Conservation (phyloP, 2,113 vertebrate species). For the Bubalus kerabau region DNA sequence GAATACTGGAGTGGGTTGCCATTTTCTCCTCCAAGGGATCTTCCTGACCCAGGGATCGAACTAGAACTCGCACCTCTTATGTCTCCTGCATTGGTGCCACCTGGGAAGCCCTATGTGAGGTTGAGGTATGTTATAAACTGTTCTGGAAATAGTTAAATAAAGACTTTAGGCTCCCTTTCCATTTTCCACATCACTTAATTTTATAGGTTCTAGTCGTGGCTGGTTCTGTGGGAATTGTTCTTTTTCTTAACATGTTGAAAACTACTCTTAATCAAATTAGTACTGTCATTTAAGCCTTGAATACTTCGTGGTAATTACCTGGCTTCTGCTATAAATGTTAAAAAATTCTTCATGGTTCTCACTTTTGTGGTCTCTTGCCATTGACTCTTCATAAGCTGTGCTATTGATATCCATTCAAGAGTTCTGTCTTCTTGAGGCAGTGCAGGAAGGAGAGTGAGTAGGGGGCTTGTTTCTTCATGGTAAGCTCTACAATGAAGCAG, state of each 20-base stretch:
- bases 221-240: neutral
- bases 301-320: neutral
- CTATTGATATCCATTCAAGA: neutral
- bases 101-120: neutral
- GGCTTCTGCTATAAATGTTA: neutral
- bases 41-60: neutral
- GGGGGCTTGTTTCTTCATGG: neutral
- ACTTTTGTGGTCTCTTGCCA: neutral
- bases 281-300: constrained; percentile 8
- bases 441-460: neutral
- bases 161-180: neutral
- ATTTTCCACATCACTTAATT: neutral
- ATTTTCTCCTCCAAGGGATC: neutral
- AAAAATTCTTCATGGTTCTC: neutral
- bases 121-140: neutral
- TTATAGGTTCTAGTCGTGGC: neutral
- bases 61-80: neutral
- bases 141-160: neutral
- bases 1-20: neutral
- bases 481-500: neutral
- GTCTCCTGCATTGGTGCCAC: neutral
- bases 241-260: neutral
- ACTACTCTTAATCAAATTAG: neutral
- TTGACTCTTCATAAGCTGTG: neutral
- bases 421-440: constrained; percentile 3